phyloP scores from a whole-genome alignment of 2,797 vertebrate genomes.

The Takifugu ocellatus region DNA sequence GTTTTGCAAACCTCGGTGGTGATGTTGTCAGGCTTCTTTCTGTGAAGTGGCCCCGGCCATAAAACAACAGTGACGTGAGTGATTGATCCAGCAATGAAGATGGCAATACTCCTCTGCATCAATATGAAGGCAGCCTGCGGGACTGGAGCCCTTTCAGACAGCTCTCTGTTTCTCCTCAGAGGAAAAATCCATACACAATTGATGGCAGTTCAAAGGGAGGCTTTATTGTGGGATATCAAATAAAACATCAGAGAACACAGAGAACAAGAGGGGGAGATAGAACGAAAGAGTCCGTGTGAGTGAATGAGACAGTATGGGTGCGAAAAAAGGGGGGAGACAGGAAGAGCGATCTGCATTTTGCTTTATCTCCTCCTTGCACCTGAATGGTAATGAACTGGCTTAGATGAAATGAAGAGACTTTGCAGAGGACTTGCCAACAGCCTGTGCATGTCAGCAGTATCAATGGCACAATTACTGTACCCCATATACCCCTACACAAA shows the following conservation, averaged over 20 bases:
- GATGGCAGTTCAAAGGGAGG: constrained; percentile 78
- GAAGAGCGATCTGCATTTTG: constrained; percentile 71
- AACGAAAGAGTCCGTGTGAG: constrained; percentile 61
- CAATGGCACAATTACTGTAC: constrained; percentile 63
- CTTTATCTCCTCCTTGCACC: constrained; percentile 74
- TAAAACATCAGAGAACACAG: constrained; percentile 78
- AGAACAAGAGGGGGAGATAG: constrained; percentile 63
- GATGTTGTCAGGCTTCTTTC: constrained; percentile 75
- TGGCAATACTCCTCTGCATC: constrained; percentile 79
- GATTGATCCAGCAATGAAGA: constrained; percentile 80
- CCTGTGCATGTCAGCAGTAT: constrained; percentile 65
- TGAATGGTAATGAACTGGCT: constrained; percentile 73
- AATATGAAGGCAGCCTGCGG: constrained; percentile 78
- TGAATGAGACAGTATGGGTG: constrained; percentile 52
- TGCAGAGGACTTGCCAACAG: constrained; percentile 57
- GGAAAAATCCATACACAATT: constrained; percentile 81
- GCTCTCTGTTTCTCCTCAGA: constrained; percentile 78
- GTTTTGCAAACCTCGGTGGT: constrained; percentile 74
- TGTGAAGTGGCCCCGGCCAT: constrained; percentile 76
- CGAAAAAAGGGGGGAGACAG: constrained; percentile 56
- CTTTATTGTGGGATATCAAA: constrained; percentile 81
- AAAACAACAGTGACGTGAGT: constrained; percentile 78
- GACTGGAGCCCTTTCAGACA: constrained; percentile 78
- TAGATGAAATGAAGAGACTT: constrained; percentile 58
- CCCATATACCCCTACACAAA: constrained; percentile 48